Conservation (phyloP, 2,113 vertebrate species). For the Eolophus roseicapilla region DNA sequence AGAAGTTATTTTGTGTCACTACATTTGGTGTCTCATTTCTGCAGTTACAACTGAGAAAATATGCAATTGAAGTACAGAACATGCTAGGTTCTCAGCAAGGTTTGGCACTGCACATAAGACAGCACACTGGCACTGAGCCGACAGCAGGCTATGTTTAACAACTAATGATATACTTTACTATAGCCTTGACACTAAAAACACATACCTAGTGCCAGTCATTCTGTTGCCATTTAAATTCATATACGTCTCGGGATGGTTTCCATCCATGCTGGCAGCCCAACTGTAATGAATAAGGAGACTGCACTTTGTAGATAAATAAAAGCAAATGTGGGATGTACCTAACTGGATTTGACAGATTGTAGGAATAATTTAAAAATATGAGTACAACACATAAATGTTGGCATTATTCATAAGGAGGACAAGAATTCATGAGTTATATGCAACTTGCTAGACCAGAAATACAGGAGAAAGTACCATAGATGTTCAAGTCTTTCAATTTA, state of each 20-base stretch:
- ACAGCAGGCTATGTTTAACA: conserved; percentile 69
- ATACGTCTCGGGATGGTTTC: conserved; percentile 55
- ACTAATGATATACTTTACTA: conserved; percentile 69
- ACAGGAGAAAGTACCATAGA: background rate
- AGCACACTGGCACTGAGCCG: conserved; percentile 26
- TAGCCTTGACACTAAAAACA: conserved; percentile 71
- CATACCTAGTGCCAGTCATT: conserved; percentile 53
- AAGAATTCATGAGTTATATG: background rate
- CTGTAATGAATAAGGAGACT: conserved; percentile 52
- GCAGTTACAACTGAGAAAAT: conserved; percentile 50
- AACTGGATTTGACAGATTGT: conserved; percentile 41
- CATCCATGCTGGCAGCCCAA: conserved; percentile 58
- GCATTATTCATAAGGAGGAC: background rate
- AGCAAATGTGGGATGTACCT: conserved; percentile 51
- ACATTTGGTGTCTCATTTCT: conserved; percentile 21
- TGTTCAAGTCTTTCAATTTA: background rate
- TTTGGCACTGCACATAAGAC: conserved; percentile 23
- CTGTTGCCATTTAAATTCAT: conserved; percentile 62
- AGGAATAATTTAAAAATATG: conserved; percentile 31
- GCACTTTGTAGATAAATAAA: conserved; percentile 58
- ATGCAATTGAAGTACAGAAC: background rate
- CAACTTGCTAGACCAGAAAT: background rate
- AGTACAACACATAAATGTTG: conserved; percentile 2
- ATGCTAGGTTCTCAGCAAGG: conserved; percentile 33
- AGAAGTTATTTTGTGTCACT: background rate